These are phyloP conservation scores for Elaphurus davidianus DNA, from an alignment of 2,113 vertebrate genomes.

Conservation along the genomic window DNA sequence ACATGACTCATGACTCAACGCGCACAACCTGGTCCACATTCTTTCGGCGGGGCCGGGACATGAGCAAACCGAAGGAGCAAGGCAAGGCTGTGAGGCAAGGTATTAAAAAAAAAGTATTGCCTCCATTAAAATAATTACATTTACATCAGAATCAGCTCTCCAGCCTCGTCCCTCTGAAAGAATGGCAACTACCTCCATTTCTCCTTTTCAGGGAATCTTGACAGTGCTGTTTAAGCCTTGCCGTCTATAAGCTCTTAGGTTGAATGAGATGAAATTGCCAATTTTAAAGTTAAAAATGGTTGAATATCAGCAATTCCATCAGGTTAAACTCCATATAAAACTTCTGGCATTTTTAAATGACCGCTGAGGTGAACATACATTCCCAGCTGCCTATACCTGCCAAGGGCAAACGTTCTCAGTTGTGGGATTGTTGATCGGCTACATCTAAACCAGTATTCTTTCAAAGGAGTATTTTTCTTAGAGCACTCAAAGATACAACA, in stretches of 20 bases:
- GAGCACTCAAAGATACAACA: not conserved
- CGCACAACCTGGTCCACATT: not conserved
- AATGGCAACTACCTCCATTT: not conserved
- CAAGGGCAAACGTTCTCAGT: not conserved
- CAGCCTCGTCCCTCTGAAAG: not conserved
- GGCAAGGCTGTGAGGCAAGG: not conserved
- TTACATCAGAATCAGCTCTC: not conserved
- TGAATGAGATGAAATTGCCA: constrained; percentile 17
- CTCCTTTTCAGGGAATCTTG: not conserved
- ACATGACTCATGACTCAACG: not conserved
- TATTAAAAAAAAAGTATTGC: not conserved
- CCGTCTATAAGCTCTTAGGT: not conserved
- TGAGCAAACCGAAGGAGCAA: not conserved
- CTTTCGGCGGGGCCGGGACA: not conserved
- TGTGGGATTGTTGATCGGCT: not conserved
- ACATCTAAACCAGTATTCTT: not conserved
- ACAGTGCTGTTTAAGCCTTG: not conserved
- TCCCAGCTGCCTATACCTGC: not conserved
- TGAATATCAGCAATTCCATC: not conserved
- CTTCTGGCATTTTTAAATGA: not conserved
- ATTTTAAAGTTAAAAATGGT: not conserved
- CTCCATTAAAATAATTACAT: not conserved
- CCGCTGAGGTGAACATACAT: not conserved
- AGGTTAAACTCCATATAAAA: not conserved
- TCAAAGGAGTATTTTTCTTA: not conserved